Percentiles rank a stretch among this genome's conserved stretches.
Conservation (phyloP, 53 echinoderm and acorn worm genomes). For the Glandiceps talaboti region DNA sequence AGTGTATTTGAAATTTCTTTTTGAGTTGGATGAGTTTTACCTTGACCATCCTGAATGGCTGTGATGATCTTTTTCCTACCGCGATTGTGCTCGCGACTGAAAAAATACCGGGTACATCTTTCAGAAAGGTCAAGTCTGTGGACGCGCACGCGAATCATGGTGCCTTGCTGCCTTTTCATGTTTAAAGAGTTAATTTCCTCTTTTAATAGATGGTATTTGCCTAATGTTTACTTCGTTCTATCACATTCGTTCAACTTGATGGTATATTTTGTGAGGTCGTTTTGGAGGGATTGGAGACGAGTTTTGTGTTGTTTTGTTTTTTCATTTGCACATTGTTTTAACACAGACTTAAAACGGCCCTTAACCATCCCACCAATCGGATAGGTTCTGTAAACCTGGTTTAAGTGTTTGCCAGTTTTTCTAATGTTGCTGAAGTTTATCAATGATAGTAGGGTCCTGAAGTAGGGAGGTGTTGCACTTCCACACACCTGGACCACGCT, state of each 20-base stretch:
- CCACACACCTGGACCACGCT: not conserved
- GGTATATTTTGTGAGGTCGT: not conserved
- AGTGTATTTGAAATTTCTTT: not conserved
- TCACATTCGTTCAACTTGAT: not conserved
- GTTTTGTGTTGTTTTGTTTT: not conserved
- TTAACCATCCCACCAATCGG: not conserved
- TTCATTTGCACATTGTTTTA: not conserved
- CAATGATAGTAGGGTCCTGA: not conserved
- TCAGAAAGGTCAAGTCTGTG: not conserved
- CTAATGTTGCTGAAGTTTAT: not conserved
- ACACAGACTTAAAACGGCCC: not conserved
- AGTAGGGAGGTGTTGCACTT: not conserved
- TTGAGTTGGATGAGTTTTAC: not conserved
- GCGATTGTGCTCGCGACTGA: not conserved
- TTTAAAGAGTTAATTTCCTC: no score
- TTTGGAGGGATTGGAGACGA: not conserved
- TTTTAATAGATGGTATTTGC: no score
- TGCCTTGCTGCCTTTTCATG: no score
- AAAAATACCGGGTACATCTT: not conserved
- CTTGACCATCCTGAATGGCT: not conserved
- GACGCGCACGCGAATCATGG: not conserved
- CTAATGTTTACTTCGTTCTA: no score
- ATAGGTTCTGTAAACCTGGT: not conserved
- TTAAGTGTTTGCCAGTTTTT: not conserved
- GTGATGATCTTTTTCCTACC: not conserved